Base-by-base conservation (phyloP, 2,113 vertebrate genomes). In the Lagopus muta region DNA sequence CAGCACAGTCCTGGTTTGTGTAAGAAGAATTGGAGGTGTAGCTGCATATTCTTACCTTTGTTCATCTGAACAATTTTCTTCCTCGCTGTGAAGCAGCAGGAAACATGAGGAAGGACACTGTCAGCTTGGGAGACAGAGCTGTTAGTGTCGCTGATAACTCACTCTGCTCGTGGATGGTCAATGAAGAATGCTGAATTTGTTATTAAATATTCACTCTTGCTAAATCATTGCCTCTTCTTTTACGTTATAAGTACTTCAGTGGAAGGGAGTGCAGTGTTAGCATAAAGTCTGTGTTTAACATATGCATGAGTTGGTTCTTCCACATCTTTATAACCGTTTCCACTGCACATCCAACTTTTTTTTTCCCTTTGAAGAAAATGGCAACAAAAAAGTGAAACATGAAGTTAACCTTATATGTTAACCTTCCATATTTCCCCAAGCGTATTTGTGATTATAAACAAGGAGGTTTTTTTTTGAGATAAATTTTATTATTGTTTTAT, bases 401-500 rank as follows among this genome's bases (percentile, higher is more conserved):
- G 50, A 94, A 11, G 36, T 82, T 93, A 93, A 88, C 11, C 5
- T 72, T 34, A 34, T 93, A 28, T 54, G 15, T 83, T 93, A 94
- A 88, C 13, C 4, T 72, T 34, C 30, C 93, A 3, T 27, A 19
- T 86, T 93, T 93, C n/a, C 79, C 47, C 48, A 78, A 30, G 20
- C 47, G 20, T 76, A 91, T 84, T 74, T 42, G 11, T 94, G 72
- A 76, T 93, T 84, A 70, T 66, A 78, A 93, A 82, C 32, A 89
- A 79, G 30, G 45, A 13, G 11, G 16, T 8, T 36, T 79, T 80
- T 89, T 95, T 97, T 78, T 79, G 81, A 81, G 75, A 69, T 34
- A 81, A 62, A 16, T 80, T 47, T 19, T 62, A 58, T 82, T 94
- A 55, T 74, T 77, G 22, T 93, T 96, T 89, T 93, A 55, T 82